A percentile compares a stretch with the other conserved stretches of the same genome.
Conservation (phyloP, 1,140 invertebrate genomes). For the Papilio polytes region DNA sequence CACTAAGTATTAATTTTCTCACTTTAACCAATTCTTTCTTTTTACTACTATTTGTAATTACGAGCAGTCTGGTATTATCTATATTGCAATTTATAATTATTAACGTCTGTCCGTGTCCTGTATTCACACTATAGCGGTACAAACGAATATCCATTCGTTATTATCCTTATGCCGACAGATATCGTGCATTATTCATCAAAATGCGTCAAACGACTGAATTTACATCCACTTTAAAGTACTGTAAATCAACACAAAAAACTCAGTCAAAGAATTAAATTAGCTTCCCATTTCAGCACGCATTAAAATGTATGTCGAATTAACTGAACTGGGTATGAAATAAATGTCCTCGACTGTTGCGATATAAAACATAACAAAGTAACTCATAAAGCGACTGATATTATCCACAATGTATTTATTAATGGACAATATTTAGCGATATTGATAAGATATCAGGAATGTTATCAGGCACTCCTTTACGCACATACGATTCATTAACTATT, state of each 20-base stretch:
- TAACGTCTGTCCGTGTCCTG: not conserved
- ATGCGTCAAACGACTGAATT: not conserved
- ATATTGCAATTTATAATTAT: too few species aligned
- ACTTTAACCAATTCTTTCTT: not conserved
- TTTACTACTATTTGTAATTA: too few species aligned
- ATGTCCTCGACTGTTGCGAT: not conserved
- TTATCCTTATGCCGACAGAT: not conserved
- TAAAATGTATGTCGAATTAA: not conserved
- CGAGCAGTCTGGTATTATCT: too few species aligned
- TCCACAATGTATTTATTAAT: not conserved
- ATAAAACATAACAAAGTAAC: too few species aligned
- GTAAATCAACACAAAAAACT: not conserved
- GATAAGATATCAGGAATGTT: not conserved
- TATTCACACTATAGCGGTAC: not conserved
- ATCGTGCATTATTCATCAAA: not conserved
- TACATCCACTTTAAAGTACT: not conserved
- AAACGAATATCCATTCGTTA: not conserved
- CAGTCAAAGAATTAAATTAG: not conserved
- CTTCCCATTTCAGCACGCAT: not conserved
- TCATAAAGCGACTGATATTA: not conserved
- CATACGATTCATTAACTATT: not conserved
- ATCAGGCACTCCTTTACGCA: not conserved
- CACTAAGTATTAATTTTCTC: not conserved
- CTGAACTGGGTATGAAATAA: not conserved
- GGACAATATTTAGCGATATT: not conserved